phyloP scores from a whole-genome alignment of 2,113 vertebrate genomes.

The Pagrus major region DNA sequence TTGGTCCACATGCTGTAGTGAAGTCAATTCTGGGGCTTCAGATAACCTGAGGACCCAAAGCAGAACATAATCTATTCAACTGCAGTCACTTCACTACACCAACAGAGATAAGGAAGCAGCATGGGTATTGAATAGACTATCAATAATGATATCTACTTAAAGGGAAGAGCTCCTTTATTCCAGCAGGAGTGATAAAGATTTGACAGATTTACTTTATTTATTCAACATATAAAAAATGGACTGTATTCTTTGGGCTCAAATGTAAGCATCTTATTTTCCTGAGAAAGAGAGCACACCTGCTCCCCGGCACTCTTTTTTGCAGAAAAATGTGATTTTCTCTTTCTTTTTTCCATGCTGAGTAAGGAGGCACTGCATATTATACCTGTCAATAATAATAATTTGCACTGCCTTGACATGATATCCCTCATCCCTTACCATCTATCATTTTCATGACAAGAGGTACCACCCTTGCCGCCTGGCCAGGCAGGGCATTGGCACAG shows the following conservation, averaged over 20 bases:
- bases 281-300: no score
- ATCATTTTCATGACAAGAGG: conserved; percentile 23
- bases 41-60: background rate
- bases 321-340: no score
- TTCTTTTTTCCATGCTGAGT: background rate
- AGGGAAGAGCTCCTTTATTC: background rate
- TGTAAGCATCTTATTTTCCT: background rate
- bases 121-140: background rate
- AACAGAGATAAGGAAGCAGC: background rate
- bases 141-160: background rate
- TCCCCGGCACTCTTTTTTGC: background rate
- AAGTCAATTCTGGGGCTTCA: background rate
- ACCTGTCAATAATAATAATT: conserved; percentile 1
- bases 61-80: background rate
- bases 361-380: background rate
- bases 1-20: background rate
- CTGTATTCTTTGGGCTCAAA: background rate
- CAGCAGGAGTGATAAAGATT: background rate
- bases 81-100: background rate
- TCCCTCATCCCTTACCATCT: conserved; percentile 16
- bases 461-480: conserved; percentile 1
- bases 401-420: background rate
- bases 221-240: background rate
- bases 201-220: background rate
- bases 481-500: conserved; percentile 53